These are phyloP conservation scores for Sciurus niger DNA, from an alignment of 2,113 vertebrate species.

Conservation along the genomic window DNA sequence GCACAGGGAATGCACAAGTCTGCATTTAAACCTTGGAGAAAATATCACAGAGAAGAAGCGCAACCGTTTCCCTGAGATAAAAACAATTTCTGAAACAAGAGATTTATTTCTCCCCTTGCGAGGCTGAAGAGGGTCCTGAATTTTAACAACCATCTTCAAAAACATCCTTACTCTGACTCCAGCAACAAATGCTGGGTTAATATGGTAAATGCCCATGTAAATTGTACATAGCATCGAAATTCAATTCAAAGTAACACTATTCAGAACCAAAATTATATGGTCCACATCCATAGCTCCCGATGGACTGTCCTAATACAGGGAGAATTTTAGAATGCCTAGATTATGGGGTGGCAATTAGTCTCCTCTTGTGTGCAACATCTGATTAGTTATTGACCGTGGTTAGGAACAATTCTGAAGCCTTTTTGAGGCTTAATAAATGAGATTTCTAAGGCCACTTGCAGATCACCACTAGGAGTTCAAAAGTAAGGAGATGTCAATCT, in stretches of 20 bases:
- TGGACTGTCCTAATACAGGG: background rate
- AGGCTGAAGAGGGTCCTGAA: background rate
- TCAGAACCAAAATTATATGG: background rate
- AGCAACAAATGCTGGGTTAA: background rate
- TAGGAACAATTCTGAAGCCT: background rate
- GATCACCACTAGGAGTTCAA: background rate
- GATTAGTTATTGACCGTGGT: background rate
- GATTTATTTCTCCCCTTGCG: background rate
- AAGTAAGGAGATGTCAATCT: background rate
- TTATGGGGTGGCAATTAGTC: background rate
- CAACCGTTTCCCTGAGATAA: background rate
- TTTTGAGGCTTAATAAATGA: background rate
- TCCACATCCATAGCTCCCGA: background rate
- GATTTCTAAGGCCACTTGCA: background rate
- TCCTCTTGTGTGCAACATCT: background rate
- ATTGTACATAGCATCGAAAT: background rate
- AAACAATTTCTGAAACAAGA: background rate
- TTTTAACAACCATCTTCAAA: background rate
- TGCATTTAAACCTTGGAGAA: background rate
- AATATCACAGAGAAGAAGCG: background rate
- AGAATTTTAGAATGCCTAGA: background rate
- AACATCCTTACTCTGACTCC: background rate
- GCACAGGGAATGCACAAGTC: background rate
- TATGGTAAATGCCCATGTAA: background rate
- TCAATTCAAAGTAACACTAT: background rate